phyloP scores from a whole-genome alignment of 2,113 vertebrate species.

The Nicator chloris region DNA sequence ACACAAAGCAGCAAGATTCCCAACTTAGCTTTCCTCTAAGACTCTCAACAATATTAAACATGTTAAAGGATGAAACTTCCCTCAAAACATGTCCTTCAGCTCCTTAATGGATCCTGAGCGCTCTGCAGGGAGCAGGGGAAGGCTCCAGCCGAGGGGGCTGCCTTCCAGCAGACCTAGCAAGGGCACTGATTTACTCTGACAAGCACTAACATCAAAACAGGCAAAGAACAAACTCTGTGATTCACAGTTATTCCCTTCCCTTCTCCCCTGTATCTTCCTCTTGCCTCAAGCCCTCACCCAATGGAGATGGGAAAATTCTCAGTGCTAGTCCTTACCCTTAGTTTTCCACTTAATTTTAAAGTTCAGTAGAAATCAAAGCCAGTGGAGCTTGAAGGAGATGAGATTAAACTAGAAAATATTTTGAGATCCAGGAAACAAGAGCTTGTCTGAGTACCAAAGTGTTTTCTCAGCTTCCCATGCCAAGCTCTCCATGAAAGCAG shows the following conservation, averaged over 20 bases:
- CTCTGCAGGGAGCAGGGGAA: conserved; percentile 11
- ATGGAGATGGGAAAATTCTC: neutral
- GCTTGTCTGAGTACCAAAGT: neutral
- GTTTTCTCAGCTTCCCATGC: neutral
- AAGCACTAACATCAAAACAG: neutral
- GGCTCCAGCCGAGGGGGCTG: neutral
- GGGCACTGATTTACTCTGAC: conserved; percentile 21
- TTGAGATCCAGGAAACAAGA: neutral
- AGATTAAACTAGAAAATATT: neutral
- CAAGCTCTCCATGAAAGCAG: neutral
- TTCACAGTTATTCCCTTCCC: neutral
- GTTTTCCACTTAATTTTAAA: neutral
- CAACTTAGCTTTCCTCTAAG: neutral
- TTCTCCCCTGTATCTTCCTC: neutral
- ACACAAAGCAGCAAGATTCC: neutral
- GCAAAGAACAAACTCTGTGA: neutral
- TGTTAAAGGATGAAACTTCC: neutral
- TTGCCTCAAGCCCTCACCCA: neutral
- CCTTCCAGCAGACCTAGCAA: conserved; percentile 51
- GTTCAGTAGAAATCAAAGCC: neutral
- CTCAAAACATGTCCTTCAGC: neutral
- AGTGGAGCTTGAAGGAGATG: neutral
- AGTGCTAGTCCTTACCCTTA: neutral
- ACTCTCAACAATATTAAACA: neutral
- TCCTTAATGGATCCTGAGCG: conserved; percentile 16